Evolutionary conservation across 2,888 invertebrate genomes (phyloP).

Genomic region (Periphyllus acericola): DNA sequence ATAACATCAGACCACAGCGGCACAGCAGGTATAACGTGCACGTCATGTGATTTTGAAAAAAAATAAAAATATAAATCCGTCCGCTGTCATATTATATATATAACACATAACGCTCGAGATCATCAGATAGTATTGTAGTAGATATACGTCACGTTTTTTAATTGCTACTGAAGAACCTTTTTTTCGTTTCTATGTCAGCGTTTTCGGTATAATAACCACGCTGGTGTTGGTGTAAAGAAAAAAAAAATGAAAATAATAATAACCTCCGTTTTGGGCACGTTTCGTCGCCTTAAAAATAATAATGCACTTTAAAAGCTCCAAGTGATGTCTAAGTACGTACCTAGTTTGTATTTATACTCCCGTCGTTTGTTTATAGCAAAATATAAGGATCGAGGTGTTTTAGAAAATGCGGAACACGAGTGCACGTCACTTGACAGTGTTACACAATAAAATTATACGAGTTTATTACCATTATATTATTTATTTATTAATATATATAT

Average conservation of each 20-base stretch:
- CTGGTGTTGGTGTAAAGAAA: too few relatives aligned
- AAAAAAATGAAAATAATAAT: too few relatives aligned
- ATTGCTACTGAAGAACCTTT: neutral
- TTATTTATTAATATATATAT: too few relatives aligned
- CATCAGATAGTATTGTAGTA: neutral
- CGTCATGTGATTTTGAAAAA: neutral
- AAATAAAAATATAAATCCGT: neutral
- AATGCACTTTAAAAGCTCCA: neutral
- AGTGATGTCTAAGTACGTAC: neutral
- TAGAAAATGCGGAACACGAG: too few relatives aligned
- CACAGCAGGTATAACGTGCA: neutral
- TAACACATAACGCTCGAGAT: neutral
- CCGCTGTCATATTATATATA: too few relatives aligned
- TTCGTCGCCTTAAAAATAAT: neutral
- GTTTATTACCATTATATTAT: too few relatives aligned
- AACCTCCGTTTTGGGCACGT: too few relatives aligned
- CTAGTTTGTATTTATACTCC: neutral
- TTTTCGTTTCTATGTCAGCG: neutral
- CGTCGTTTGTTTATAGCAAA: neutral
- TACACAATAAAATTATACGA: too few relatives aligned
- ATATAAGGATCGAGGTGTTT: neutral
- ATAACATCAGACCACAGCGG: neutral
- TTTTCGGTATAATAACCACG: neutral
- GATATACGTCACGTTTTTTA: neutral
- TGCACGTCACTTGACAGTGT: too few relatives aligned